phyloP scores from a whole-genome alignment of 2,888 invertebrate genomes.

The Adineta ricciae region DNA sequence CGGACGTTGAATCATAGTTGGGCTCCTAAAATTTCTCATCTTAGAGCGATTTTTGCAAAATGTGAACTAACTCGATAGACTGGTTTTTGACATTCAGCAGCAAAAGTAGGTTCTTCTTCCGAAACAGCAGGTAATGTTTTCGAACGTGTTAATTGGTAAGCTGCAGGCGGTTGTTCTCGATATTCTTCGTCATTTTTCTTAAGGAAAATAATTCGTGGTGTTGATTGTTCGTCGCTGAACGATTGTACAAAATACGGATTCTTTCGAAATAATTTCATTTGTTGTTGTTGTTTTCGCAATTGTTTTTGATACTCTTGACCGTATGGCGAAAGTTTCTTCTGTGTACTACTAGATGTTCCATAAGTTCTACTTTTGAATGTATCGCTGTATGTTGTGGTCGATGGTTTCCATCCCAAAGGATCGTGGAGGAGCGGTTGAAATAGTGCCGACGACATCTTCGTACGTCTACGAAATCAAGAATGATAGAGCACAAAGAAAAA shows the following conservation, averaged over 20 bases:
- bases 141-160: not conserved
- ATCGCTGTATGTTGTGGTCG: not conserved
- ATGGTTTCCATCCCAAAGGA: not conserved
- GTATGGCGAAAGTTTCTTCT: not conserved
- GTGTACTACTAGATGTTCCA: not conserved
- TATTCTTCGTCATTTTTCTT: not conserved
- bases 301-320: not conserved
- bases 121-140: not conserved
- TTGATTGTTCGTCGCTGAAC: not conserved
- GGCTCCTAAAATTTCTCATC: not conserved
- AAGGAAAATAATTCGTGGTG: not conserved
- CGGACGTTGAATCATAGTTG: not conserved
- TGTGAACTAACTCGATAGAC: not conserved
- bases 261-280: not conserved
- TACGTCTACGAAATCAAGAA: not conserved
- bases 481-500: not conserved
- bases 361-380: not conserved
- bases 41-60: not conserved
- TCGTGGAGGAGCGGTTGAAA: slow-evolving; percentile 12
- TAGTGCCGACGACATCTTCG: not conserved
- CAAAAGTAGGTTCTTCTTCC: not conserved
- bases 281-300: not conserved
- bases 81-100: not conserved
- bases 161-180: not conserved
- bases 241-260: not conserved